These are phyloP conservation scores for Aleiodes testaceus DNA, from an alignment of 2,888 invertebrate species.

Conservation along the genomic window DNA sequence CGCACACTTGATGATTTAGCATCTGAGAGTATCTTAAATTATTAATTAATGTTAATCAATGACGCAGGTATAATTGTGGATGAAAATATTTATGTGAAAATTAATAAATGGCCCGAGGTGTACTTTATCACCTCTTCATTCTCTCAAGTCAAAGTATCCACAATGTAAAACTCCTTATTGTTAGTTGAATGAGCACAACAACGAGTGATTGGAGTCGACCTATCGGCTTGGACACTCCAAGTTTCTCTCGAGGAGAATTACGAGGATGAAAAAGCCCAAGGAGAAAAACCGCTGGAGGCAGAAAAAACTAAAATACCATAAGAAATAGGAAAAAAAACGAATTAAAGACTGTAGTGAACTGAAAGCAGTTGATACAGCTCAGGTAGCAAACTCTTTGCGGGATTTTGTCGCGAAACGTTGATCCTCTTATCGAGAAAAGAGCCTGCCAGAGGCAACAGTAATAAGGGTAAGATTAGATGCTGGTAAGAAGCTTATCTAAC, in stretches of 20 bases:
- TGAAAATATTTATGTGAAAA: too few species aligned
- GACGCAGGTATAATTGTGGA: background rate
- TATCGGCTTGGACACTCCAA: slow-evolving; percentile 43
- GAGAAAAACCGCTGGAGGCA: slow-evolving; percentile 33
- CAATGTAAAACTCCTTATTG: slow-evolving; percentile 44
- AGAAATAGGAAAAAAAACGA: slow-evolving; percentile 22
- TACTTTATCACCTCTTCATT: too few species aligned
- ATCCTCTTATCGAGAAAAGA: slow-evolving; percentile 59
- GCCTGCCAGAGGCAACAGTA: slow-evolving; percentile 53
- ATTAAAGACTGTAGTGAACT: slow-evolving; percentile 31
- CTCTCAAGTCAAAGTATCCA: too few species aligned
- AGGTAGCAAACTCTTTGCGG: slow-evolving; percentile 40
- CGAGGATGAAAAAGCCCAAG: slow-evolving; percentile 40
- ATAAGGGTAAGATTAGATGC: slow-evolving; percentile 62
- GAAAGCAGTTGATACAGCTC: slow-evolving; percentile 41
- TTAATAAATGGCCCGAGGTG: too few species aligned
- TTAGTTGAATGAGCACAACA: slow-evolving; percentile 41
- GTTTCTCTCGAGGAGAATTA: slow-evolving; percentile 14
- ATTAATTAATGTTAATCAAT: slow-evolving; percentile 3
- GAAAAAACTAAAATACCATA: slow-evolving; percentile 23
- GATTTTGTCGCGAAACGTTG: slow-evolving; percentile 50
- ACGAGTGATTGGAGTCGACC: slow-evolving; percentile 16
- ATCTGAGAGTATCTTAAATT: slow-evolving; percentile 11
- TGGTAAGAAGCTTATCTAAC: slow-evolving; percentile 60
- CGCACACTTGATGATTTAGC: slow-evolving; percentile 27